A percentile compares a stretch with the other conserved stretches of the same genome.
Evolutionary conservation across 1,140 invertebrate genomes (phyloP).

Genomic region (Drosophila gunungcola): DNA sequence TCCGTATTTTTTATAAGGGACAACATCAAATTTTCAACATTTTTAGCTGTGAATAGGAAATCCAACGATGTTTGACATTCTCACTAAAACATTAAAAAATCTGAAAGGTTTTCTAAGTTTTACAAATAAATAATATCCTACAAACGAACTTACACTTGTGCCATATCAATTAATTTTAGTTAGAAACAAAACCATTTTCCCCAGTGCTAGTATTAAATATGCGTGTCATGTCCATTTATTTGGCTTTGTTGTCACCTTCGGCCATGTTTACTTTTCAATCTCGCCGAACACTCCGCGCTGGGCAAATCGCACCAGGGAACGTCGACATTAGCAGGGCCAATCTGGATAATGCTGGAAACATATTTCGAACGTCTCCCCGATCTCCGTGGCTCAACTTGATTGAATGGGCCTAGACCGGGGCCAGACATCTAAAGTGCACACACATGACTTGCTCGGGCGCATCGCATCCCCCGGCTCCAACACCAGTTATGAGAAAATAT

Average conservation of each 20-base stretch:
- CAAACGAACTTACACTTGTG: too few relatives aligned
- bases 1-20: too few relatives aligned
- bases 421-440: slow-evolving; percentile 58
- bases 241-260: slow-evolving; percentile 68
- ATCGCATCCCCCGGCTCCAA: slow-evolving; percentile 13
- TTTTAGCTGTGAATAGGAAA: too few relatives aligned
- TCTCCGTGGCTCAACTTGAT: slow-evolving; percentile 28
- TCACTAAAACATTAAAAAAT: too few relatives aligned
- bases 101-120: too few relatives aligned
- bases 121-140: too few relatives aligned
- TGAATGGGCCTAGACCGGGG: slow-evolving; percentile 57
- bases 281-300: slow-evolving; percentile 30
- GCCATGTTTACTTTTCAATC: slow-evolving; percentile 63
- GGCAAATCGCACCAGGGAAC: slow-evolving; percentile 30
- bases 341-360: slow-evolving; percentile 49
- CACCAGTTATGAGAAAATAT: slow-evolving; percentile 31
- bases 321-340: slow-evolving; percentile 17
- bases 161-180: too few relatives aligned
- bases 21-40: too few relatives aligned
- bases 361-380: slow-evolving; percentile 33
- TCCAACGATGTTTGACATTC: too few relatives aligned
- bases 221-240: slow-evolving; percentile 78
- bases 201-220: slow-evolving; percentile 58
- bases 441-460: slow-evolving; percentile 28
- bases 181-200: not conserved